Evolutionary conservation across 2,113 vertebrate genomes (phyloP).

Genomic region (Trichechus manatus): DNA sequence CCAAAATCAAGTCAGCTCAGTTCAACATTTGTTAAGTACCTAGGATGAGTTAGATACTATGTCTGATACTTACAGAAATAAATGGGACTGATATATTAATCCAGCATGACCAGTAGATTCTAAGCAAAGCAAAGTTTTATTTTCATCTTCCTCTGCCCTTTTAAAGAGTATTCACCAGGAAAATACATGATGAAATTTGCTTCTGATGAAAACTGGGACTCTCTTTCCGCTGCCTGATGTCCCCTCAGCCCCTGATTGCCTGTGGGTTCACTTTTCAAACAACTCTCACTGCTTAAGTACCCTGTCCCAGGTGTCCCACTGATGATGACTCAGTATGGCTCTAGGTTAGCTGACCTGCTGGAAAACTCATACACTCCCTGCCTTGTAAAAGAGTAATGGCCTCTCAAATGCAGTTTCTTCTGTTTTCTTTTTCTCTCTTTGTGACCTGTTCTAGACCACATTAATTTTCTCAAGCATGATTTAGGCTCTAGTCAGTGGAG

Average conservation of each 20-base stretch:
- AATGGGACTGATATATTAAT: constrained; percentile 51
- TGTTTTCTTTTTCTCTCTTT: background rate
- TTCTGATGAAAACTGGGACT: background rate
- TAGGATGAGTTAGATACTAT: constrained; percentile 6
- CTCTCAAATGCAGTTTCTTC: background rate
- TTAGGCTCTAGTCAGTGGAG: background rate
- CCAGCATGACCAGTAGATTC: background rate
- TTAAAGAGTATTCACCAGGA: background rate
- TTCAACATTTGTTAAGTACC: constrained; percentile 9
- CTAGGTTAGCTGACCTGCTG: background rate
- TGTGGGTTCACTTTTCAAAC: background rate
- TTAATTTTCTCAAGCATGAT: background rate
- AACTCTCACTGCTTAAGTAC: background rate
- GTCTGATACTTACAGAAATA: constrained; percentile 46
- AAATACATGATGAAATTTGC: background rate
- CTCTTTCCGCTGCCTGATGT: background rate
- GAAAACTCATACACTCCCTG: background rate
- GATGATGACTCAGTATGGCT: background rate
- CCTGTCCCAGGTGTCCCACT: background rate
- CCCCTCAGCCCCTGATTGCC: background rate
- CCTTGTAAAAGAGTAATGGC: background rate
- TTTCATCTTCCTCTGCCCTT: constrained; percentile 34
- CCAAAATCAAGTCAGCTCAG: background rate
- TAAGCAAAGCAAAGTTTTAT: constrained; percentile 9
- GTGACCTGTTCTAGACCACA: background rate